phyloP scores from a whole-genome alignment of 2,113 vertebrate species.

The Oostethus manadensis region DNA sequence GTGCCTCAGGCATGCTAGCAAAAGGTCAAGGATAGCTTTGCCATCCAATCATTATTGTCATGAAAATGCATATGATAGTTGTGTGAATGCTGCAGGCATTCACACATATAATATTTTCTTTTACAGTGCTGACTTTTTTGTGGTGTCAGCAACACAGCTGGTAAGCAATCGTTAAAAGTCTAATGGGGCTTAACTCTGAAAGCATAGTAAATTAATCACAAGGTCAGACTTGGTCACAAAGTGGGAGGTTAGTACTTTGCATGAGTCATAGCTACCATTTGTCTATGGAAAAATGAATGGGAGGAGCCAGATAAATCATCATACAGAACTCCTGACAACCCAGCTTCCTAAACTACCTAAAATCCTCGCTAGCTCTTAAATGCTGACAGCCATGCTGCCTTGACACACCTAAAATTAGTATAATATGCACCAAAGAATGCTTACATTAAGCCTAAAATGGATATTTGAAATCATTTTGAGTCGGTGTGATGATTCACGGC shows the following conservation, averaged over 20 bases:
- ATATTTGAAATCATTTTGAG: too few species aligned
- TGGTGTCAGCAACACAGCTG: not conserved
- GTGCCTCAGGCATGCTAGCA: not conserved
- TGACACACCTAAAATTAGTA: too few species aligned
- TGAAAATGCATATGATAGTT: constrained; percentile 12
- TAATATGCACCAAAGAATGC: not conserved
- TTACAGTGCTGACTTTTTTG: not conserved
- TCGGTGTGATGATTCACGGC: too few species aligned
- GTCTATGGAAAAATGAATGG: constrained; percentile 55
- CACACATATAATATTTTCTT: constrained; percentile 1
- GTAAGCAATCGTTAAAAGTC: constrained; percentile 12
- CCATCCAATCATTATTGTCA: constrained; percentile 38
- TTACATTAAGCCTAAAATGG: too few species aligned
- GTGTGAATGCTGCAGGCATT: too few species aligned
- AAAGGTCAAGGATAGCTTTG: constrained; percentile 47
- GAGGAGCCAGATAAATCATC: constrained; percentile 55
- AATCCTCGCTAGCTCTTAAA: constrained; percentile 29
- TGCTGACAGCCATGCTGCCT: constrained; percentile 36
- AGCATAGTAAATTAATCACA: constrained; percentile 34
- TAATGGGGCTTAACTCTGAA: constrained; percentile 23
- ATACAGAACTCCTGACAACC: constrained; percentile 45
- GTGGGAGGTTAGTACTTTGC: constrained; percentile 32
- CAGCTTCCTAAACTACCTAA: constrained; percentile 36
- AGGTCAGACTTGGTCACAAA: constrained; percentile 47
- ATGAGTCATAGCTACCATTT: constrained; percentile 66